Percentiles rank a stretch among this genome's conserved stretches.
Conservation (phyloP, 2,888 invertebrate species). For the Trisateles emortualis region DNA sequence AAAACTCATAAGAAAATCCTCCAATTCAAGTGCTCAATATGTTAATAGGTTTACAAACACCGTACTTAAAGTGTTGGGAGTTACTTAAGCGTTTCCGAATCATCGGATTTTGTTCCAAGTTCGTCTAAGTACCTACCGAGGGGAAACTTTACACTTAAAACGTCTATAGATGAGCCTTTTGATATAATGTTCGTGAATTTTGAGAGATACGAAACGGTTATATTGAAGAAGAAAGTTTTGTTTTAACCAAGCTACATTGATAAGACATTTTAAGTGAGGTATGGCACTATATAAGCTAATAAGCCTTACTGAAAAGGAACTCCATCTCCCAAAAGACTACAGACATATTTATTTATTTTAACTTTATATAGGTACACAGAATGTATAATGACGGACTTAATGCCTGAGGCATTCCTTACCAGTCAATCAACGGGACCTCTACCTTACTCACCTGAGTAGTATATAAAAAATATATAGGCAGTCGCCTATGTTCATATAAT, state of each 20-base stretch:
- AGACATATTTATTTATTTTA: too few relatives aligned
- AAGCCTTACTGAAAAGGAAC: too few relatives aligned
- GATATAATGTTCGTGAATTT: constrained; percentile 26
- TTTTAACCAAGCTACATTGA: neutral
- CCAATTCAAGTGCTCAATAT: constrained; percentile 39
- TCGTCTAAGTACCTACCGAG: constrained; percentile 29
- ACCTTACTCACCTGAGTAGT: too few relatives aligned
- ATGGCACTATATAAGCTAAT: too few relatives aligned
- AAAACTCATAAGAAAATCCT: neutral
- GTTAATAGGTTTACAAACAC: constrained; percentile 52
- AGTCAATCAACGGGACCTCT: too few relatives aligned
- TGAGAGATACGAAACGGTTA: constrained; percentile 10
- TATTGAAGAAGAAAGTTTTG: constrained; percentile 7
- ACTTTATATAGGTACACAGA: too few relatives aligned
- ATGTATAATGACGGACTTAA: too few relatives aligned
- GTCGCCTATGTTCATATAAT: too few relatives aligned
- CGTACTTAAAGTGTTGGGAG: constrained; percentile 48
- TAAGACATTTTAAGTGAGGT: neutral
- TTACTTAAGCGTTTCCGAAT: constrained; percentile 45
- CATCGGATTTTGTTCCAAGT: constrained; percentile 48
- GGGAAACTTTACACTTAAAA: constrained; percentile 45
- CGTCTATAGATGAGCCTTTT: constrained; percentile 32
- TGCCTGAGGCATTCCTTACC: too few relatives aligned
- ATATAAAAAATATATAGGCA: too few relatives aligned
- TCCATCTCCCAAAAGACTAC: too few relatives aligned